Base-by-base conservation (phyloP, 2,797 vertebrate species). In the Brachyrhaphis roseni region DNA sequence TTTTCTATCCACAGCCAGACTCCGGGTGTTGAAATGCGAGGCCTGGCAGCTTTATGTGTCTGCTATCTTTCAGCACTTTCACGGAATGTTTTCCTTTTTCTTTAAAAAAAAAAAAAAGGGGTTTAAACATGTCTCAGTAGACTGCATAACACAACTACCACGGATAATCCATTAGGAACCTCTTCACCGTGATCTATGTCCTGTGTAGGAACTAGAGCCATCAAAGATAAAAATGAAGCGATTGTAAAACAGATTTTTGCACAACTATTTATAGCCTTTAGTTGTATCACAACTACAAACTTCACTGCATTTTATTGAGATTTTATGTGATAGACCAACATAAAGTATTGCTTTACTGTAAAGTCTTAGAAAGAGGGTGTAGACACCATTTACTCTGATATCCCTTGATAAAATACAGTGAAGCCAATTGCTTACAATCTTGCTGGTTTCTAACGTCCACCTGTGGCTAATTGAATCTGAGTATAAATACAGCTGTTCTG, bases 61-160 rank as follows among this genome's bases (percentile, higher is more conserved):
- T 86, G 79, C 81, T 87, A 89, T 90, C 80, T 87, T 87, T 93
- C 91, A 84, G 78, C 86, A 81, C 82, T 77, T 89, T 82, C 59
- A 81, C 23, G 6, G 84, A 85, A 75, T 84, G 77, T 53, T 53
- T 53, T 53, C 7, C 26, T 51, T 53, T 26, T 53, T 26, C 3
- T 26, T 51, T 51, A 57, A 57, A 36, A 36, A 36, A 39, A 41
- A 72, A 74, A 74, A 26, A 6, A n/a, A n/a, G 23, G 28, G 75
- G 89, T 82, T 87, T 72, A 51, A 72, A 79, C 66, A 76, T 49
- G 76, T 55, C n/a, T 72, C 66, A 39, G 49, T 59, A 66, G 71
- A 83, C 76, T 83, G 81, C 20, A 11, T 93, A 91, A 82, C 88
- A 84, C 85, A 92, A 87, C 82, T 78, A 43, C 81, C 83, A 43